Evolutionary conservation across 2,888 invertebrate species (phyloP).

Genomic region (Euphydryas editha): DNA sequence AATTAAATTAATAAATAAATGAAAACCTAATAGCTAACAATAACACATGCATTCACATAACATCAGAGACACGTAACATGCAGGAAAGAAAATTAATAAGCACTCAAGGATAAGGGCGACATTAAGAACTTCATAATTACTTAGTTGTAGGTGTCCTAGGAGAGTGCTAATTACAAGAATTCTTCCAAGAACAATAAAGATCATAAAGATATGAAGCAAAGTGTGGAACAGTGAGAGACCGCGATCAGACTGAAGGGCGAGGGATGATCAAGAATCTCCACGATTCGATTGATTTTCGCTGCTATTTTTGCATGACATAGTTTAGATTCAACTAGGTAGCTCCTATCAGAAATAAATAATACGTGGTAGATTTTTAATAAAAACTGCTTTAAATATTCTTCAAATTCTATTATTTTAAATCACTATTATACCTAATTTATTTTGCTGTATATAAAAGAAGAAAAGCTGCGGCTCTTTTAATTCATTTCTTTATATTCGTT

Average conservation of each 20-base stretch:
- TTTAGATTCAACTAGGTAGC: conserved; percentile 8
- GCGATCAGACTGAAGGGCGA: conserved; percentile 65
- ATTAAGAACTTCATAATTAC: conserved; percentile 19
- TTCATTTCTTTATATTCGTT: conserved; percentile 1
- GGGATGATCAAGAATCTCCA: conserved; percentile 59
- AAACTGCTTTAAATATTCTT: not conserved
- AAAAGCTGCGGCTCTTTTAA: not conserved
- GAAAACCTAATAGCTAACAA: not conserved
- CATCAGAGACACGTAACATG: conserved; percentile 48
- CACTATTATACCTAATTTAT: not conserved
- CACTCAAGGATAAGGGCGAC: conserved; percentile 37
- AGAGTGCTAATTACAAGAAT: conserved; percentile 7
- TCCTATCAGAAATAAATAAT: not conserved
- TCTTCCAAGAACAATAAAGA: conserved; percentile 36
- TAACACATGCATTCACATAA: conserved; percentile 34
- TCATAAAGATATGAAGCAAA: conserved; percentile 38
- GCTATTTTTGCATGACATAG: conserved; percentile 70
- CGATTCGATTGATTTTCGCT: conserved; percentile 74
- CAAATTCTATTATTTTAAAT: not conserved
- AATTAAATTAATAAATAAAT: not conserved
- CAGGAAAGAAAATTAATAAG: conserved; percentile 50
- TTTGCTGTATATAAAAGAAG: not conserved
- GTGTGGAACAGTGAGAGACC: conserved; percentile 63
- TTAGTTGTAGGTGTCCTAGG: conserved; percentile 12
- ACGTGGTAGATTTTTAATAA: not conserved